A percentile compares a stretch with the other conserved stretches of the same genome.
Evolutionary conservation across 1,140 invertebrate species (phyloP).

Genomic region (Heterodera carotae): DNA sequence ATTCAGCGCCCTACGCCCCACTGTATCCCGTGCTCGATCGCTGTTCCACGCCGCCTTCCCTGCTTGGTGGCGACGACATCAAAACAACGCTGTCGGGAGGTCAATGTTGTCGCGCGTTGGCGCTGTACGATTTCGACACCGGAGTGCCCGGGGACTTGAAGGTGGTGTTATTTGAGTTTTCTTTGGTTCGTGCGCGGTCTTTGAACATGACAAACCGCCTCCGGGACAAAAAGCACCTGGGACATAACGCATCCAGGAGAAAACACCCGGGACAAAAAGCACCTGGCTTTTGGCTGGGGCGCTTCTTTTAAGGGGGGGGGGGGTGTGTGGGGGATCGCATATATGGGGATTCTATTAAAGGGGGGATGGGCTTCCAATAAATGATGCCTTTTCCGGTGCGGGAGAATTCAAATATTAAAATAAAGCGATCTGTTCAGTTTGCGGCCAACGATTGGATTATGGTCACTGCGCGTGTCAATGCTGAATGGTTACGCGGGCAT

Average conservation of each 20-base stretch:
- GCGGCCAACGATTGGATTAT: conserved; percentile 46
- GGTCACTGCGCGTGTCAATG: conserved; percentile 37
- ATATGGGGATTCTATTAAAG: no score
- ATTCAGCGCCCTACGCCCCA: neutral
- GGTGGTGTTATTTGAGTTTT: conserved; percentile 33
- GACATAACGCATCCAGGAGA: no score
- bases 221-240: no score
- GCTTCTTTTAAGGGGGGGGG: no score
- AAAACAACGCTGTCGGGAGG: conserved; percentile 48
- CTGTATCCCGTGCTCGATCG: neutral
- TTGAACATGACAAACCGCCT: no score
- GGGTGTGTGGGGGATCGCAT: no score
- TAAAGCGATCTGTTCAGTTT: conserved; percentile 53
- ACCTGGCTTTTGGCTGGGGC: no score
- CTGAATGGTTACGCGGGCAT: conserved; percentile 48
- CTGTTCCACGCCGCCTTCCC: conserved; percentile 4
- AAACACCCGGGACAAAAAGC: no score
- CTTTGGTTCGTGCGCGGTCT: no score
- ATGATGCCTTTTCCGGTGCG: no score
- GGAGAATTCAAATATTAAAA: no score
- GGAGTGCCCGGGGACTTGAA: conserved; percentile 53
- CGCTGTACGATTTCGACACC: conserved; percentile 55
- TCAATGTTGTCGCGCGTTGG: conserved; percentile 26
- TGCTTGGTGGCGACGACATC: conserved; percentile 40
- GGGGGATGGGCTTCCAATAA: no score